A percentile compares a stretch with the other conserved stretches of the same genome.
Conservation (phyloP, 2,113 vertebrate species). For the Nasalis larvatus region DNA sequence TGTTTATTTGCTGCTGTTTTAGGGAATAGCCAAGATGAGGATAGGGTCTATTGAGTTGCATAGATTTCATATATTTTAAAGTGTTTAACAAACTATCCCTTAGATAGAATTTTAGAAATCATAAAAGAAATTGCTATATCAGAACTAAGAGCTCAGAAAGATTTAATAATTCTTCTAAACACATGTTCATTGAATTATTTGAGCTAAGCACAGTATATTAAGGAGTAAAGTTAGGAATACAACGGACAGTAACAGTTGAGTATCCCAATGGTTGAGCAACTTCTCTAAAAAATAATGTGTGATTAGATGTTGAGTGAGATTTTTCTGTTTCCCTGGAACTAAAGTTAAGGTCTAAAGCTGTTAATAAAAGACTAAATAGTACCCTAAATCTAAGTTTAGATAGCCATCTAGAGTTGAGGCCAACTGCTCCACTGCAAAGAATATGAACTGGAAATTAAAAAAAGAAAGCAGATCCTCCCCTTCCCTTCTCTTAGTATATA, state of each 20-base stretch:
- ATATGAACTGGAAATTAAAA: background rate
- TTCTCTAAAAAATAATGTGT: background rate
- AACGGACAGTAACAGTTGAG: background rate
- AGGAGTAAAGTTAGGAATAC: background rate
- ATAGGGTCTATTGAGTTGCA: background rate
- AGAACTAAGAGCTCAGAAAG: conserved; percentile 21
- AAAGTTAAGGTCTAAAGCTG: background rate
- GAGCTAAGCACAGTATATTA: conserved; percentile 19
- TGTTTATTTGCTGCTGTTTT: conserved; percentile 40
- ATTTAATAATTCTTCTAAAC: conserved; percentile 30
- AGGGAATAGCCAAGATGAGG: background rate
- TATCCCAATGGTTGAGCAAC: background rate
- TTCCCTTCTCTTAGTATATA: background rate
- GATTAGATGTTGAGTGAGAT: background rate
- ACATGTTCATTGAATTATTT: conserved; percentile 35
- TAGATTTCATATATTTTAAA: background rate
- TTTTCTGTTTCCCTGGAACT: conserved; percentile 1
- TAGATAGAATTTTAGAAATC: conserved; percentile 37
- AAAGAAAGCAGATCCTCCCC: background rate
- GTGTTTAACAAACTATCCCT: conserved; percentile 8
- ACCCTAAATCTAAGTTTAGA: background rate
- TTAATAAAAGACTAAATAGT: background rate
- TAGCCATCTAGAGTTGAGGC: background rate
- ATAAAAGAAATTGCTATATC: background rate
- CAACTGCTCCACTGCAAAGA: background rate